phyloP scores from a whole-genome alignment of 2,888 invertebrate species.

The Synergus laeviventris region DNA sequence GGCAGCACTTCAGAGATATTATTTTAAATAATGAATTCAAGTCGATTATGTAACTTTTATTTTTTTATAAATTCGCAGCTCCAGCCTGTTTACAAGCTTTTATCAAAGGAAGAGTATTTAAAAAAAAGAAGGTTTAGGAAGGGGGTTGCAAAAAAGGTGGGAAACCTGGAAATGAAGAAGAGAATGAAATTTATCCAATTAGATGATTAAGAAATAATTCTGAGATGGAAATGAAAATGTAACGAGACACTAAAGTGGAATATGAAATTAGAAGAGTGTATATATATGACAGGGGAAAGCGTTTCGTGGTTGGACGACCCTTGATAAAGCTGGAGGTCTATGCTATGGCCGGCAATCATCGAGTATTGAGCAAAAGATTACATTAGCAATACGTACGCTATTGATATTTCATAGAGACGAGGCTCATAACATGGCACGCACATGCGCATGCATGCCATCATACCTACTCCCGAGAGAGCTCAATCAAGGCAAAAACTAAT shows the following conservation, averaged over 20 bases:
- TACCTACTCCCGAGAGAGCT: slow-evolving; percentile 68
- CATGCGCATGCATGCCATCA: slow-evolving; percentile 54
- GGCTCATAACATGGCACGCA: slow-evolving; percentile 57
- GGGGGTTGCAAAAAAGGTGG: no score
- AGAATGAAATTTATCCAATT: background rate
- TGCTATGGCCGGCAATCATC: slow-evolving; percentile 66
- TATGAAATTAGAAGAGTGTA: slow-evolving; percentile 21
- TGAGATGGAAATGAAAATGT: slow-evolving; percentile 4
- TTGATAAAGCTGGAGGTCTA: slow-evolving; percentile 45
- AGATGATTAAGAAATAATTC: slow-evolving; percentile 6
- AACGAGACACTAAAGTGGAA: slow-evolving; percentile 30
- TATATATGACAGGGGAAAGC: background rate
- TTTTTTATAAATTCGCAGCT: no score
- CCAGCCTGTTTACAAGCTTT: no score
- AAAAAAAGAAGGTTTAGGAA: no score
- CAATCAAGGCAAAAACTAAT: slow-evolving; percentile 74
- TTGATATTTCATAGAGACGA: slow-evolving; percentile 71
- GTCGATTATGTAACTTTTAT: no score
- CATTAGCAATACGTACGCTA: slow-evolving; percentile 73
- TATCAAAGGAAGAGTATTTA: no score
- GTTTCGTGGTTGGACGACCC: slow-evolving; percentile 9
- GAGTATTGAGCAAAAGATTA: slow-evolving; percentile 71
- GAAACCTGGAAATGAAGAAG: no score
- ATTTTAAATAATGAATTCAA: background rate
- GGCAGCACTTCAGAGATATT: background rate